Percentiles rank a stretch among this genome's conserved stretches.
Conservation (phyloP, 2,113 vertebrate species). For the Phrynocephalus versicolor region DNA sequence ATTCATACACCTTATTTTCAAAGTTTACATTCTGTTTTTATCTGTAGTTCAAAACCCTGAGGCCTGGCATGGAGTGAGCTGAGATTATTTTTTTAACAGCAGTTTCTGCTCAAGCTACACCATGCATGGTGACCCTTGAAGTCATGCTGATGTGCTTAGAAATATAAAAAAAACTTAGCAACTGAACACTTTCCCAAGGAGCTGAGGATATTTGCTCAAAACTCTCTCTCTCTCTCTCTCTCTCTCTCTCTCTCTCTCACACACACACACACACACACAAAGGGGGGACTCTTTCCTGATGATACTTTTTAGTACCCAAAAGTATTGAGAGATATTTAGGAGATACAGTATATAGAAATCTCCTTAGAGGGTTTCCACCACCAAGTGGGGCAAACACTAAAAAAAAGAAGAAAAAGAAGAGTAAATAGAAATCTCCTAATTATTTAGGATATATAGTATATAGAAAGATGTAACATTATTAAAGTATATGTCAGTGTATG, state of each 20-base stretch:
- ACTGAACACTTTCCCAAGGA: conserved; percentile 17
- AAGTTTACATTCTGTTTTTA: conserved; percentile 41
- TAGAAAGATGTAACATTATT: background rate
- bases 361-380: too few species aligned
- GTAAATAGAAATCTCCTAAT: too few species aligned
- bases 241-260: too few species aligned
- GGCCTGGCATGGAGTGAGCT: conserved; percentile 26
- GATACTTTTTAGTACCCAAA: background rate
- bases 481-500: background rate
- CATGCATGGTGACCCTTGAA: conserved; percentile 50
- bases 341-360: background rate
- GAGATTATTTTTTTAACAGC: conserved; percentile 56
- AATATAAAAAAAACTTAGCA: conserved; percentile 19
- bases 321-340: background rate
- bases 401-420: too few species aligned
- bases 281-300: background rate
- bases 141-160: conserved; percentile 49
- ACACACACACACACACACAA: too few species aligned
- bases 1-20: conserved; percentile 32
- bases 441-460: background rate
- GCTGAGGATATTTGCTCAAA: conserved; percentile 27
- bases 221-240: too few species aligned
- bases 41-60: conserved; percentile 45
- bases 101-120: conserved; percentile 46
- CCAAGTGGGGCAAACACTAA: too few species aligned